A percentile compares a stretch with the other conserved stretches of the same genome.
Conservation (phyloP, 2,797 vertebrate species). For the Microtus obscurus region DNA sequence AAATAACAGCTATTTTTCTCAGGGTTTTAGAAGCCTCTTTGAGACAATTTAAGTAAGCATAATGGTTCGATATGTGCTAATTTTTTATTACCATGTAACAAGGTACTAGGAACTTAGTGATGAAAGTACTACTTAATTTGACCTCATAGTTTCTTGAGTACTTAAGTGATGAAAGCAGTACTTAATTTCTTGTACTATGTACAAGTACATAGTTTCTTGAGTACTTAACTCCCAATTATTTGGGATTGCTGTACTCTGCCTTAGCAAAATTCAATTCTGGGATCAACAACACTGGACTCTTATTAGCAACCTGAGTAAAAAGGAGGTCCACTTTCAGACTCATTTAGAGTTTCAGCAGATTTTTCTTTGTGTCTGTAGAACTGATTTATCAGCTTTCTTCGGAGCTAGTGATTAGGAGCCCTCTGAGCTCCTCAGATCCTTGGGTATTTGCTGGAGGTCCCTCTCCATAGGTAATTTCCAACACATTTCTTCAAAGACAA, state of each 20-base stretch:
- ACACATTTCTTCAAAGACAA: neutral
- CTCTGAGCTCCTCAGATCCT: neutral
- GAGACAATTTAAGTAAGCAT: neutral
- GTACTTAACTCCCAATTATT: neutral
- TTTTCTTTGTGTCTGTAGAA: neutral
- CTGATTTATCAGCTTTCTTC: neutral
- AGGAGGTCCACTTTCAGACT: neutral
- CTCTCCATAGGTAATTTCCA: neutral
- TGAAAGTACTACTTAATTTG: neutral
- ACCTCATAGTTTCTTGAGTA: neutral
- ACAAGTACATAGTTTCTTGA: neutral
- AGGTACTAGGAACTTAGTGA: neutral
- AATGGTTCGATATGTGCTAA: neutral
- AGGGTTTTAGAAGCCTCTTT: neutral
- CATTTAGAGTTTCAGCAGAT: neutral
- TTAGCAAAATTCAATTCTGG: no score
- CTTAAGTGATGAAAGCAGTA: no score
- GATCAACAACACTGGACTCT: neutral
- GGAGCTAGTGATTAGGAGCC: neutral
- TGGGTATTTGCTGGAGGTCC: neutral
- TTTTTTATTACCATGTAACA: neutral
- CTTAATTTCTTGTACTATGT: no score
- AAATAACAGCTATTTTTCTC: neutral
- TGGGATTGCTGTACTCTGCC: neutral
- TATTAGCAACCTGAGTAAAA: neutral